A percentile compares a stretch with the other conserved stretches of the same genome.
phyloP scores from a whole-genome alignment of 2,888 invertebrate species.

The Coenonympha arcania region DNA sequence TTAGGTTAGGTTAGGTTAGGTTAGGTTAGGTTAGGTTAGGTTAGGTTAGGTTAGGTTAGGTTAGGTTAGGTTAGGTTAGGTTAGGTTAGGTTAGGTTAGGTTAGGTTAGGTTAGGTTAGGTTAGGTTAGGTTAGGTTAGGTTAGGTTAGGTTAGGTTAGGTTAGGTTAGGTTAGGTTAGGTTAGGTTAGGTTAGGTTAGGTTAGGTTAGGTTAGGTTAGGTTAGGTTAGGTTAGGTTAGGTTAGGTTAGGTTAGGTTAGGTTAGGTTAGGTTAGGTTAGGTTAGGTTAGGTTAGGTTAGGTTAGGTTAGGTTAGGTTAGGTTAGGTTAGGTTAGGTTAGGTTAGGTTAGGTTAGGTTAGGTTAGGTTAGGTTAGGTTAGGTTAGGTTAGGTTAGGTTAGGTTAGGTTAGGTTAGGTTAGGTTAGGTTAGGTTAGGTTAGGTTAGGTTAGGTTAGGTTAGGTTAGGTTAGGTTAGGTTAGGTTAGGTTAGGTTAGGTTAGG shows the following conservation, averaged over 20 bases:
- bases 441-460: not conserved
- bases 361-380: not conserved
- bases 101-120: not conserved
- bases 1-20: not conserved
- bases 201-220: not conserved
- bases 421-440: not conserved
- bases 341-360: not conserved
- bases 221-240: not conserved
- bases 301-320: not conserved
- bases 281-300: not conserved
- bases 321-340: not conserved
- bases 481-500: not conserved
- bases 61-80: not conserved
- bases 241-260: not conserved
- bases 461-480: not conserved
- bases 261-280: not conserved
- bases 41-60: not conserved
- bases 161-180: not conserved
- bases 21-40: not conserved
- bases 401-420: not conserved
- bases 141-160: not conserved
- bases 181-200: not conserved
- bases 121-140: not conserved
- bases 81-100: not conserved
- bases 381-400: not conserved